phyloP scores from a whole-genome alignment of 2,797 vertebrate genomes.

The Thalassophryne amazonica region DNA sequence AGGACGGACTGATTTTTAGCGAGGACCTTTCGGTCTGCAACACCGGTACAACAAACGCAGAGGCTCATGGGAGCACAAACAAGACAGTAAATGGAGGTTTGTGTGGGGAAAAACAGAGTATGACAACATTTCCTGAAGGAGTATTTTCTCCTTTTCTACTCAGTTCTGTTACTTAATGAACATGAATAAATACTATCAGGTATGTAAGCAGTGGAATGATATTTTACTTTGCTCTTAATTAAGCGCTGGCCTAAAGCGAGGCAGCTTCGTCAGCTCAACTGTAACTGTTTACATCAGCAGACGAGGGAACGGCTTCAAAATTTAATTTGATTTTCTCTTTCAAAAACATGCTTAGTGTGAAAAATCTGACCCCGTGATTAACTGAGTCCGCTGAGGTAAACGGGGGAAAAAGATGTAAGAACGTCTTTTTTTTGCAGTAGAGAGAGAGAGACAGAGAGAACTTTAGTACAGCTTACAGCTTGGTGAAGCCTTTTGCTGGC shows the following conservation, averaged over 20 bases:
- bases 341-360: slow-evolving; percentile 11
- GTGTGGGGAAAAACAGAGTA: slow-evolving; percentile 11
- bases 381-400: slow-evolving; percentile 50
- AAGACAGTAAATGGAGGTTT: slow-evolving; percentile 44
- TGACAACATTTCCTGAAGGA: slow-evolving; percentile 12
- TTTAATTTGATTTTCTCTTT: slow-evolving; percentile 24
- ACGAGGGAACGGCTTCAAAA: slow-evolving; percentile 18
- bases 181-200: background rate
- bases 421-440: slow-evolving; percentile 20
- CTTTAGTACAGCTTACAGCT: slow-evolving; percentile 37
- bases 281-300: slow-evolving; percentile 48
- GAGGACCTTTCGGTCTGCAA: too few relatives aligned
- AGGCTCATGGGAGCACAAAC: slow-evolving; percentile 46
- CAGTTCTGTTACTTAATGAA: slow-evolving; percentile 2
- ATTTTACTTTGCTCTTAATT: slow-evolving; percentile 7
- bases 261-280: slow-evolving; percentile 8
- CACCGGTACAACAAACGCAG: slow-evolving; percentile 55
- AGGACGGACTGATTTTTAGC: too few relatives aligned
- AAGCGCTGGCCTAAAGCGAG: background rate
- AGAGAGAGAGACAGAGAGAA: slow-evolving; percentile 1
- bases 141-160: too few relatives aligned
- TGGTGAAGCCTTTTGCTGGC: slow-evolving; percentile 68
- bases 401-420: slow-evolving; percentile 25
- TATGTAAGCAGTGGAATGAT: slow-evolving; percentile 4
- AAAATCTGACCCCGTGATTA: slow-evolving; percentile 23